Percentiles rank a stretch among this genome's conserved stretches.
Conservation (phyloP, 1,140 invertebrate genomes). For the Melipona quadrifasciata region DNA sequence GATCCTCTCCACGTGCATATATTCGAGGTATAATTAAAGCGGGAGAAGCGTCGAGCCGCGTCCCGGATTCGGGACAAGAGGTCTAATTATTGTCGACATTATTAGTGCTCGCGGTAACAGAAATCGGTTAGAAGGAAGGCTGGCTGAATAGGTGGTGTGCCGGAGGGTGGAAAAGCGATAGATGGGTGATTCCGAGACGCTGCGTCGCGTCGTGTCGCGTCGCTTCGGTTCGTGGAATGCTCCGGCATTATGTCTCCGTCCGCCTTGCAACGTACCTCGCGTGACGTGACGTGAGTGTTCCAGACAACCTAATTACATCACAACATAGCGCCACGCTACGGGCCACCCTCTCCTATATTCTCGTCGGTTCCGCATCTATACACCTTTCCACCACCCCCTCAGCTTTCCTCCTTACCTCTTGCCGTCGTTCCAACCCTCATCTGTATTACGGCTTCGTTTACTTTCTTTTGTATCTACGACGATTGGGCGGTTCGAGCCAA, state of each 20-base stretch:
- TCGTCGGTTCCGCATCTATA: slow-evolving; percentile 37
- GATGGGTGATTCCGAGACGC: slow-evolving; percentile 58
- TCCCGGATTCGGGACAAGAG: slow-evolving; percentile 48
- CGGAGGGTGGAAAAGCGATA: slow-evolving; percentile 63
- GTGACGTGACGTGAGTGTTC: slow-evolving; percentile 81
- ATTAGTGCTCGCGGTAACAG: slow-evolving; percentile 58
- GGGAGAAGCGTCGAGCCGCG: slow-evolving; percentile 12
- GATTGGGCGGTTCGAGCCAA: too few species aligned
- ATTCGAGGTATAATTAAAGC: background rate
- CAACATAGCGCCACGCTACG: slow-evolving; percentile 74
- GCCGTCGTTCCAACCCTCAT: slow-evolving; percentile 34
- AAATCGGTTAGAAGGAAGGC: slow-evolving; percentile 57
- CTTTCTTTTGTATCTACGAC: background rate
- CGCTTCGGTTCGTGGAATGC: slow-evolving; percentile 17
- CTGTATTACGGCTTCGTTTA: background rate
- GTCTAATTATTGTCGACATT: slow-evolving; percentile 70
- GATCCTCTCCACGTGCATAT: background rate
- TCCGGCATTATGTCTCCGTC: slow-evolving; percentile 78
- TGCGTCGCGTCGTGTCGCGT: background rate
- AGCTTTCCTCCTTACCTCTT: slow-evolving; percentile 36
- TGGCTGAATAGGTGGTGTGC: slow-evolving; percentile 61
- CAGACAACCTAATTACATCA: slow-evolving; percentile 82
- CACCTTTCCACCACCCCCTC: slow-evolving; percentile 57
- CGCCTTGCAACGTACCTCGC: slow-evolving; percentile 70
- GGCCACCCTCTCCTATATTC: slow-evolving; percentile 50